phyloP scores from a whole-genome alignment of 1,140 invertebrate species.

The Euwallacea similis region DNA sequence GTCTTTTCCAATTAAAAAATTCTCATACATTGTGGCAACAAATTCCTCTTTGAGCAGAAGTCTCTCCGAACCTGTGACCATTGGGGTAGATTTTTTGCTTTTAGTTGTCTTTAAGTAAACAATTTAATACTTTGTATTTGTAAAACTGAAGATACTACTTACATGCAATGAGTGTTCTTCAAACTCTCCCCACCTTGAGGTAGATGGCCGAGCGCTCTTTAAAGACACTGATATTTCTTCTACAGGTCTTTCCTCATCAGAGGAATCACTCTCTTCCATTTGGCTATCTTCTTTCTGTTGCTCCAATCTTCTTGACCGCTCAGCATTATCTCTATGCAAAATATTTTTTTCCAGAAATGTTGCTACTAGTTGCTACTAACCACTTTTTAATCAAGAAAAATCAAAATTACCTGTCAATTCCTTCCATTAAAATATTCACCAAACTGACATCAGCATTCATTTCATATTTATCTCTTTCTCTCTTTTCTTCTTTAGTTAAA shows the following conservation, averaged over 20 bases:
- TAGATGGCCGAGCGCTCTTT: conserved; percentile 38
- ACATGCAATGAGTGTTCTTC: conserved; percentile 44
- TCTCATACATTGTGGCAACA: conserved; percentile 82
- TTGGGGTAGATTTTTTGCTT: conserved; percentile 33
- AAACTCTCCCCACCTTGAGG: conserved; percentile 59
- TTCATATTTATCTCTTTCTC: conserved; percentile 60
- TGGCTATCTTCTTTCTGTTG: conserved; percentile 61
- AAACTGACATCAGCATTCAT: conserved; percentile 62
- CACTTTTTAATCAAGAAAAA: no score
- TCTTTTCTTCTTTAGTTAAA: conserved; percentile 74
- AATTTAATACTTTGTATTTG: not conserved
- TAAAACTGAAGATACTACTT: not conserved
- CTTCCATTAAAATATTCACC: conserved; percentile 69
- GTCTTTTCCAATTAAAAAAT: conserved; percentile 84
- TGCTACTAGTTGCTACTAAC: not conserved
- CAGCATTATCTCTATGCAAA: conserved; percentile 58
- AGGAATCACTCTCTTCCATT: conserved; percentile 54
- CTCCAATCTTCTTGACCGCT: conserved; percentile 64
- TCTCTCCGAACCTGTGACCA: conserved; percentile 61
- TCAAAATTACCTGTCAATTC: conserved; percentile 57
- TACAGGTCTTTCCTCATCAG: conserved; percentile 49
- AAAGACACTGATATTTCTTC: conserved; percentile 29
- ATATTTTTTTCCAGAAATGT: not conserved
- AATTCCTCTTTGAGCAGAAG: conserved; percentile 80
- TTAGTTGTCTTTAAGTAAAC: conserved; percentile 16